Conservation (phyloP, 2,113 vertebrate genomes). For the Acinonyx jubatus region DNA sequence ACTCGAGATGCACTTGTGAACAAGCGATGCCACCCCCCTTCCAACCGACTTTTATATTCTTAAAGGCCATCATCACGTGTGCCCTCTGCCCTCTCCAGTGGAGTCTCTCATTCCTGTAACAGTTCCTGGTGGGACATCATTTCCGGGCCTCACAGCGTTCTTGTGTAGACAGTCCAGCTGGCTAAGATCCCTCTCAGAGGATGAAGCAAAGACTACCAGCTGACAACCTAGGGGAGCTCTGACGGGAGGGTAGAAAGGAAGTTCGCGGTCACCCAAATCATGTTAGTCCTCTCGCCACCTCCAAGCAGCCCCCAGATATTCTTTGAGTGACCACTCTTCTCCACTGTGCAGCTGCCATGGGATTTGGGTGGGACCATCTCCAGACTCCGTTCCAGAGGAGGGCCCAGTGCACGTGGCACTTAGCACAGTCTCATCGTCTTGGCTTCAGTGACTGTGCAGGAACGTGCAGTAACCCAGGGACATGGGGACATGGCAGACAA, state of each 20-base stretch:
- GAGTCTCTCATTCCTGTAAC: not conserved
- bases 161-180: accelerated
- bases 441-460: not conserved
- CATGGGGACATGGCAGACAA: not conserved
- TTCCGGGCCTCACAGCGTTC: not conserved
- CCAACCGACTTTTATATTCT: not conserved
- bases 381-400: not conserved
- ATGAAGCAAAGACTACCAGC: not conserved
- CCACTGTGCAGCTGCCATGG: not conserved
- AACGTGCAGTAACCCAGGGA: not conserved
- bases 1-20: not conserved
- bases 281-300: not conserved
- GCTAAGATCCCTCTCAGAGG: not conserved
- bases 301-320: not conserved
- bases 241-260: no score
- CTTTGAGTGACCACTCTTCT: not conserved
- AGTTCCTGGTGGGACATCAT: not conserved
- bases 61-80: not conserved
- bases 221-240: no score
- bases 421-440: not conserved
- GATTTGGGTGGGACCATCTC: not conserved
- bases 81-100: not conserved
- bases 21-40: not conserved
- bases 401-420: not conserved
- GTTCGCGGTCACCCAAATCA: not conserved